Percentiles rank a stretch among this genome's conserved stretches.
These are phyloP conservation scores for Gambusia holbrooki DNA, from an alignment of 2,113 vertebrate species.

Conservation along the genomic window DNA sequence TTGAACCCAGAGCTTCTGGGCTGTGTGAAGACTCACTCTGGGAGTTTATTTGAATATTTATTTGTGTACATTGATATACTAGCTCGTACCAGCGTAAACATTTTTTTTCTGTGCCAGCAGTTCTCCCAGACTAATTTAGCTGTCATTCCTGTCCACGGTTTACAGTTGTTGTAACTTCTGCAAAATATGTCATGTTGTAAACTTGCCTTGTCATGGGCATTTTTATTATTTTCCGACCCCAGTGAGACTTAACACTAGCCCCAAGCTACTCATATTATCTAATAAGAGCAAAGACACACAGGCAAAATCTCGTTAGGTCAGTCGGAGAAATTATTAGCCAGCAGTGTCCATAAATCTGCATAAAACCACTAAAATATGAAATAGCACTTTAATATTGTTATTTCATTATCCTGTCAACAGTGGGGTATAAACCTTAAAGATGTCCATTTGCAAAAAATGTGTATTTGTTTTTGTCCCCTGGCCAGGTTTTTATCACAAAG, in stretches of 20 bases:
- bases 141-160: background rate
- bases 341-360: background rate
- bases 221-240: background rate
- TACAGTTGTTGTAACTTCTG: background rate
- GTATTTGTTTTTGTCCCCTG: background rate
- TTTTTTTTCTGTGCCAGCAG: background rate
- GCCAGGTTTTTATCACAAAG: too few relatives aligned
- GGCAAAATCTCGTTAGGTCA: background rate
- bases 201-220: background rate
- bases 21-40: background rate
- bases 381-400: background rate
- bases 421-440: background rate
- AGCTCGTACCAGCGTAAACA: too few relatives aligned
- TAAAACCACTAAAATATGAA: background rate
- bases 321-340: background rate
- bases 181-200: background rate
- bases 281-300: background rate
- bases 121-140: background rate
- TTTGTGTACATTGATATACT: background rate
- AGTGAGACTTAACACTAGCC: background rate
- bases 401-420: background rate
- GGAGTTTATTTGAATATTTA: too few relatives aligned
- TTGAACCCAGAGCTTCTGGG: background rate
- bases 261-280: background rate
- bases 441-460: background rate